Evolutionary conservation across 2,797 vertebrate genomes (phyloP).

Genomic region (Danio kyathit): DNA sequence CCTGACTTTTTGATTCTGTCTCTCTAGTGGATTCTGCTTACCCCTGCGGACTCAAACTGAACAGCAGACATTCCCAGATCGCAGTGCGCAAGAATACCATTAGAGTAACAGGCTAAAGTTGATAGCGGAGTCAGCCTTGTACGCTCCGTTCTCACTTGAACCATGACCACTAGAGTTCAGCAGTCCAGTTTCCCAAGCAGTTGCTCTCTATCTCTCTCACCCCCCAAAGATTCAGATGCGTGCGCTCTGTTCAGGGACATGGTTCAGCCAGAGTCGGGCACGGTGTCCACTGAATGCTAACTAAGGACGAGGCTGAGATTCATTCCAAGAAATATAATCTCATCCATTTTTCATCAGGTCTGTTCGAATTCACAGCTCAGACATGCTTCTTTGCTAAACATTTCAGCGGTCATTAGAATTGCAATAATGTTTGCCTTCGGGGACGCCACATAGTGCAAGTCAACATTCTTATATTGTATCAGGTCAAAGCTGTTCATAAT

Average conservation of each 20-base stretch:
- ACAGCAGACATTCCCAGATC: slow-evolving; percentile 36
- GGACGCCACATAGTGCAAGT: slow-evolving; percentile 27
- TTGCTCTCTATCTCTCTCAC: slow-evolving; percentile 11
- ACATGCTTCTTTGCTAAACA: slow-evolving; percentile 44
- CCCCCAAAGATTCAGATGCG: slow-evolving; percentile 26
- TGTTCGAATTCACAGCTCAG: slow-evolving; percentile 4
- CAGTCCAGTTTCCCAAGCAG: slow-evolving; percentile 10
- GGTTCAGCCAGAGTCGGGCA: slow-evolving; percentile 36
- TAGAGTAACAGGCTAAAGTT: slow-evolving; percentile 41
- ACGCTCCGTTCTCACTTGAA: slow-evolving; percentile 32
- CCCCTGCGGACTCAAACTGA: background rate
- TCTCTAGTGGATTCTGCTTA: background rate
- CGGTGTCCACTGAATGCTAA: slow-evolving; percentile 44
- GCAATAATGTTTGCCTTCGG: slow-evolving; percentile 42
- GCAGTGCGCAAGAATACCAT: slow-evolving; percentile 19
- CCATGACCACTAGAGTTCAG: slow-evolving; percentile 26
- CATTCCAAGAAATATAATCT: slow-evolving; percentile 48
- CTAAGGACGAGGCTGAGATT: slow-evolving; percentile 44
- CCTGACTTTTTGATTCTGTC: background rate
- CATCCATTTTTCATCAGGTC: slow-evolving; percentile 50
- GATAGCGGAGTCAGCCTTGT: slow-evolving; percentile 22
- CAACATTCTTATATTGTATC: slow-evolving; percentile 31
- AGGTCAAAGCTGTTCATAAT: slow-evolving; percentile 31
- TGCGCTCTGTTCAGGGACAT: slow-evolving; percentile 31
- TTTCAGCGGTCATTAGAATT: slow-evolving; percentile 34